A percentile compares a stretch with the other conserved stretches of the same genome.
phyloP scores from a whole-genome alignment of 2,888 invertebrate species.

The Acholoe squamosa region DNA sequence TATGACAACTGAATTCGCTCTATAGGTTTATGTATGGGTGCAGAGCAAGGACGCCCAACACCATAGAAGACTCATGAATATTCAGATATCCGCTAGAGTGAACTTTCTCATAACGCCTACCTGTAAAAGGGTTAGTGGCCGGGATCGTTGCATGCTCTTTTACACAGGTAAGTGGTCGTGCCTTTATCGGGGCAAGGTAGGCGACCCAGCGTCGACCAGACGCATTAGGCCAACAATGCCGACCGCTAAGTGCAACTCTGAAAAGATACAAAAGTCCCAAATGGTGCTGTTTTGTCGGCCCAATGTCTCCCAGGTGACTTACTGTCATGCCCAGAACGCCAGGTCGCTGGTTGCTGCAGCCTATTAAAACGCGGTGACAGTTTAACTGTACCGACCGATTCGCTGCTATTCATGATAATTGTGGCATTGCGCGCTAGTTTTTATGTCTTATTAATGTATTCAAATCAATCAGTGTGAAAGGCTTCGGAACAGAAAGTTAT shows the following conservation, averaged over 20 bases:
- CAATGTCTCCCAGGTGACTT: slow-evolving; percentile 60
- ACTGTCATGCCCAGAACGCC: slow-evolving; percentile 44
- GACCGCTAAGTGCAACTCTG: slow-evolving; percentile 58
- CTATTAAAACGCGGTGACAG: slow-evolving; percentile 52
- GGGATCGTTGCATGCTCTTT: slow-evolving; percentile 61
- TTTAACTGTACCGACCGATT: slow-evolving; percentile 36
- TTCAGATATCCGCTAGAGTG: not conserved
- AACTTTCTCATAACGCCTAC: slow-evolving; percentile 23
- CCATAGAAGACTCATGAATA: no score
- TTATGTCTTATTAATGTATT: slow-evolving; percentile 55
- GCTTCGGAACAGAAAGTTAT: slow-evolving; percentile 45
- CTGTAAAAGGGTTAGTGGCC: slow-evolving; percentile 8
- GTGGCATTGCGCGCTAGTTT: slow-evolving; percentile 49
- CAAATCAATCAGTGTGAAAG: slow-evolving; percentile 55
- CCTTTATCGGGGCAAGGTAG: slow-evolving; percentile 52
- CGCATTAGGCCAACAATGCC: slow-evolving; percentile 58
- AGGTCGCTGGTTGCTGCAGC: not conserved
- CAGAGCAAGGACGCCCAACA: no score
- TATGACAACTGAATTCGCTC: no score
- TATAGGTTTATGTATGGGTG: no score
- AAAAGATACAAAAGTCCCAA: slow-evolving; percentile 59
- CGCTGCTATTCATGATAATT: slow-evolving; percentile 37
- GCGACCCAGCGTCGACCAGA: not conserved
- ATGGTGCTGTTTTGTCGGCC: slow-evolving; percentile 55
- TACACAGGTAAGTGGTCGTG: slow-evolving; percentile 48